phyloP scores from a whole-genome alignment of 2,888 invertebrate genomes.

The Abscondita cerata region DNA sequence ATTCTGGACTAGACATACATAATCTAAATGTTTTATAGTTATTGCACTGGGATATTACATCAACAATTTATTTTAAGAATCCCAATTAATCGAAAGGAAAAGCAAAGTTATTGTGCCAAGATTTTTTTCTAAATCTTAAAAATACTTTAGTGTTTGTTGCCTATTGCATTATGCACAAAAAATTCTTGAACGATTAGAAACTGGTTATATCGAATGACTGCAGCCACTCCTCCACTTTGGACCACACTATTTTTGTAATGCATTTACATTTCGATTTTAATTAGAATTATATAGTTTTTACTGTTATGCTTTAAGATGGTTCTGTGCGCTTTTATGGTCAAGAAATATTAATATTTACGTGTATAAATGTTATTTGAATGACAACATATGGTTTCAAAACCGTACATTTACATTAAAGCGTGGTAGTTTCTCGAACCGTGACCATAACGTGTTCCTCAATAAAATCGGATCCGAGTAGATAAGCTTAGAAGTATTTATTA shows the following conservation, averaged over 20 bases:
- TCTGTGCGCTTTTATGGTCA: slow-evolving; percentile 12
- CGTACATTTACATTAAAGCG: slow-evolving; percentile 20
- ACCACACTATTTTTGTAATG: slow-evolving; percentile 40
- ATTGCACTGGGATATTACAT: background rate
- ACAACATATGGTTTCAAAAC: slow-evolving; percentile 12
- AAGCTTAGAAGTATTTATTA: slow-evolving; percentile 27
- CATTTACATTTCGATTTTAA: slow-evolving; percentile 45
- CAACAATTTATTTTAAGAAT: background rate
- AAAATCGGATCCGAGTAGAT: slow-evolving; percentile 30
- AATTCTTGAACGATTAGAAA: slow-evolving; percentile 54
- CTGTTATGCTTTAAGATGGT: slow-evolving; percentile 17
- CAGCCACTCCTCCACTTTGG: slow-evolving; percentile 50
- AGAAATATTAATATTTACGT: slow-evolving; percentile 20
- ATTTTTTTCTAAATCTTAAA: slow-evolving; percentile 13
- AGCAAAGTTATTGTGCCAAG: slow-evolving; percentile 13
- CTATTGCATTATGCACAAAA: slow-evolving; percentile 55
- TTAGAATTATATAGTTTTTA: slow-evolving; percentile 28
- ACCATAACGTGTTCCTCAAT: slow-evolving; percentile 35
- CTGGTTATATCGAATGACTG: slow-evolving; percentile 51
- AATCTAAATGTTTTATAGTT: too few species aligned
- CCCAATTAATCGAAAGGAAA: slow-evolving; percentile 5
- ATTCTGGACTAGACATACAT: too few species aligned
- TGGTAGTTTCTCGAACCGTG: slow-evolving; percentile 30
- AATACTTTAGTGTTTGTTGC: slow-evolving; percentile 38
- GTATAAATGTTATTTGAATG: slow-evolving; percentile 16